Evolutionary conservation across 2,888 invertebrate species (phyloP), one percentile per base, ranked within the genome.

Genomic region (Campoletis raptor): DNA sequence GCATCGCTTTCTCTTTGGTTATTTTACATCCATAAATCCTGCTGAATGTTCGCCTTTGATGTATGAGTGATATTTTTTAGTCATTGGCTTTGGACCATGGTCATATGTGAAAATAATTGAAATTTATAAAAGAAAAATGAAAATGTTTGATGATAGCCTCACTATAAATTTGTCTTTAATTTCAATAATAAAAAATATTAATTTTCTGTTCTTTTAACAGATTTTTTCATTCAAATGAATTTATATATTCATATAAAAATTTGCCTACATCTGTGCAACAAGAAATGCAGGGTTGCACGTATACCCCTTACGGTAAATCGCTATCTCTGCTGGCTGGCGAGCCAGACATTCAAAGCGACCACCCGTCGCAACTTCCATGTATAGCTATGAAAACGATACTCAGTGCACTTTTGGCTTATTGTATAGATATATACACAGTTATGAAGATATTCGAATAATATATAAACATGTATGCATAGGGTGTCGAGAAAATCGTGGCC

Each of bases 281-380:
- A 10, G n/a, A 37, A 67, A 67, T 42, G 40, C 40, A 24, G 76
- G 18, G 64, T 18, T 45, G 15, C 36, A 40, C 6, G 48, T 61
- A 10, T 67, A 30, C 15, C 66, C 74, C 74, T 74, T 66, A 82
- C 69, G 10, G 18, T 30, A 45, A 74, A 81, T 54, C 66, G 36
- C 54, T 72, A 54, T 67, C 67, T 54, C 74, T 54, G 74, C 81
- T 74, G 67, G 81, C 66, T 40, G 54, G 73, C 67, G 52, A 52
- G 64, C 9, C 76, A 64, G 76, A 42, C 76, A 45, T 18, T 7
- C 36, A 24, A 40, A 67, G 52, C 67, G 37, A 66, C 66, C 18
- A 30, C 54, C 42, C 54, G 21, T 36, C 48, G 69, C 74, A n/a
- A 36, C 24, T 52, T 37, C 24, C 36, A 8, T 79, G 57, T 48